These are phyloP conservation scores for Lysandra coridon DNA, from an alignment of 2,888 invertebrate genomes.

Conservation along the genomic window DNA sequence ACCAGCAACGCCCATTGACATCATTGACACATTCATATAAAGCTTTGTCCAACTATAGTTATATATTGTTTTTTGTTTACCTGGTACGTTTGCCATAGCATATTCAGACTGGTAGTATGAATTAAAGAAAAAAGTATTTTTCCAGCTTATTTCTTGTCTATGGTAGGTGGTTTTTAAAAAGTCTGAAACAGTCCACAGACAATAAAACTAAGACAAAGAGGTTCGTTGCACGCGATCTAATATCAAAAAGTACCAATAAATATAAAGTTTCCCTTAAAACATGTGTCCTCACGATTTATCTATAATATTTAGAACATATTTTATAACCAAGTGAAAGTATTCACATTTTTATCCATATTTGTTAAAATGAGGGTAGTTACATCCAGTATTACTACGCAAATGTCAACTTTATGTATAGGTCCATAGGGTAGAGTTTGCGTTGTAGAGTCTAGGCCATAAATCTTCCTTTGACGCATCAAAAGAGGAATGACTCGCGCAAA, in stretches of 20 bases:
- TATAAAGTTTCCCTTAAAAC: background rate
- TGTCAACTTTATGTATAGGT: background rate
- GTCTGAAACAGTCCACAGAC: background rate
- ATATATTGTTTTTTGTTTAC: no score
- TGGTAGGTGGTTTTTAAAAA: background rate
- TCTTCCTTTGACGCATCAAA: constrained; percentile 19
- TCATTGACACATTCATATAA: no score
- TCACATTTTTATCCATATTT: constrained; percentile 23
- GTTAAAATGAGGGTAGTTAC: constrained; percentile 10
- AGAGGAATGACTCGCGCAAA: constrained; percentile 2
- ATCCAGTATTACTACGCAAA: background rate
- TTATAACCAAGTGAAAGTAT: constrained; percentile 22
- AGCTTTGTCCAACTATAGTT: no score
- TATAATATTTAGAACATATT: constrained; percentile 15
- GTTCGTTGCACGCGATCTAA: constrained; percentile 13
- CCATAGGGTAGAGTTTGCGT: background rate
- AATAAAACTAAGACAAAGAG: constrained; percentile 9
- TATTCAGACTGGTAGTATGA: no score
- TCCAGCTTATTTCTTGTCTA: background rate
- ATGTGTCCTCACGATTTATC: constrained; percentile 21
- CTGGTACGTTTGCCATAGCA: no score
- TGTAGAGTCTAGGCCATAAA: background rate
- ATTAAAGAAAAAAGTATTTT: no score
- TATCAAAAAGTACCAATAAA: constrained; percentile 6
- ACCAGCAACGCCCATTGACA: no score